Evolutionary conservation across 2,113 vertebrate genomes (phyloP), one percentile per base, ranked within the genome.

Genomic region (Urocitellus parryii): DNA sequence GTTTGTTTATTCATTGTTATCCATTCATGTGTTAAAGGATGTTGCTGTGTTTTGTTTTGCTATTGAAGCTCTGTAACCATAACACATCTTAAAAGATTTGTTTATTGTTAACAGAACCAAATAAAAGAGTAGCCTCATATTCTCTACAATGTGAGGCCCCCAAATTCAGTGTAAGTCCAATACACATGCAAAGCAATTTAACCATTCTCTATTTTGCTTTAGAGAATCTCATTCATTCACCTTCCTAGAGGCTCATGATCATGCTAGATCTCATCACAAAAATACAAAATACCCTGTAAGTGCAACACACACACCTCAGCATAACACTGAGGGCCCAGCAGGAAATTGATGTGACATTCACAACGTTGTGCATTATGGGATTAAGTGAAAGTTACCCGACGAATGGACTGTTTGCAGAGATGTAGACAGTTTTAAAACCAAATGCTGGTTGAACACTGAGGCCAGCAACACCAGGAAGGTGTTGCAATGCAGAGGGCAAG

Each of bases 141-240:
- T 51, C 39, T 74, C 12, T 53, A 20, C 4, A 34, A 18, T 29
- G 4, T 48, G 78, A 85, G 63, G 34, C 48, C 89, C 86, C 29
- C 16, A 78, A 58, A 85, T 85, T 88, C 67, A 80, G 0, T 37
- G 7, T 25, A 76, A 65, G 34, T 89, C 39, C 77, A 80, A 24
- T 58, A 29, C 9, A 80, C 58, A 39, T 13, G n/a, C 9, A 65
- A 96, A 16, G 42, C 32, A 61, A 51, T 42, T 42, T 65, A 85
- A 85, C 63, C 18, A 51, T 51, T 70, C 18, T 65, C 7, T 24
- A 51, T 72, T 92, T 94, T 91, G 79, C 88, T 90, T 78, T 83
- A 63, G 48, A 91, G 61, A 82, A 39, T 48, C 91, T 56, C 8
- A 6, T 73, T 67, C 11, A 34, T 45, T 84, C 56, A 61, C 34